phyloP scores from a whole-genome alignment of 2,113 vertebrate genomes.

The Canis aureus region DNA sequence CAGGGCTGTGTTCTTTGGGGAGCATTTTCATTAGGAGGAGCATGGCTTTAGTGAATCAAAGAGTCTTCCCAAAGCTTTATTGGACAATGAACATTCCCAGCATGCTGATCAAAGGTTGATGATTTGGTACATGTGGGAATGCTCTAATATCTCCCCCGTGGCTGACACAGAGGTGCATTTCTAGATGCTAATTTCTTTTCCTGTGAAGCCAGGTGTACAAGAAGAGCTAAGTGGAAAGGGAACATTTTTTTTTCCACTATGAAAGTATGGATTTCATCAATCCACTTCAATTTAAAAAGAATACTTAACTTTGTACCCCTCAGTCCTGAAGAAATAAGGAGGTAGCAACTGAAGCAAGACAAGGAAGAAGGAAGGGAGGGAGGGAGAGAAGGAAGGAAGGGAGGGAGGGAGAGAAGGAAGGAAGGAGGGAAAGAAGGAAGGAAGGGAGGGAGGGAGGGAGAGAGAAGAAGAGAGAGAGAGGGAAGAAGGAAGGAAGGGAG shows the following conservation, averaged over 20 bases:
- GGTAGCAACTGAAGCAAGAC: background rate
- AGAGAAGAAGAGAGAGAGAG: background rate
- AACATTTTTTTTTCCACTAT: fast-evolving
- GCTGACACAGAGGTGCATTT: background rate
- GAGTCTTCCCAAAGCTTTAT: background rate
- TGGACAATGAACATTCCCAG: background rate
- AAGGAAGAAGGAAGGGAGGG: background rate
- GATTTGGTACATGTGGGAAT: background rate
- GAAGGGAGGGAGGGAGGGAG: background rate
- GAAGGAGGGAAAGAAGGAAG: background rate
- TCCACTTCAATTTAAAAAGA: background rate
- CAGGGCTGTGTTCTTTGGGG: background rate
- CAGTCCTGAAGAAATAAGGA: background rate
- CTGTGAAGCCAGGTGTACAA: conserved; percentile 6
- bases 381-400: background rate
- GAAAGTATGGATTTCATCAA: background rate
- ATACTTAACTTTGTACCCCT: conserved; percentile 42
- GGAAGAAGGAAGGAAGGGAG: background rate
- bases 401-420: no score
- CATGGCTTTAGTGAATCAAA: background rate
- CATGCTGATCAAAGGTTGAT: background rate
- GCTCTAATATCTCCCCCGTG: background rate
- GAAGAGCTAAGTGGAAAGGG: background rate
- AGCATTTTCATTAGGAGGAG: background rate
- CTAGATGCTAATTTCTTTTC: conserved; percentile 21